Evolutionary conservation across 2,888 invertebrate genomes (phyloP).

Genomic region (Oxycera nigricornis): DNA sequence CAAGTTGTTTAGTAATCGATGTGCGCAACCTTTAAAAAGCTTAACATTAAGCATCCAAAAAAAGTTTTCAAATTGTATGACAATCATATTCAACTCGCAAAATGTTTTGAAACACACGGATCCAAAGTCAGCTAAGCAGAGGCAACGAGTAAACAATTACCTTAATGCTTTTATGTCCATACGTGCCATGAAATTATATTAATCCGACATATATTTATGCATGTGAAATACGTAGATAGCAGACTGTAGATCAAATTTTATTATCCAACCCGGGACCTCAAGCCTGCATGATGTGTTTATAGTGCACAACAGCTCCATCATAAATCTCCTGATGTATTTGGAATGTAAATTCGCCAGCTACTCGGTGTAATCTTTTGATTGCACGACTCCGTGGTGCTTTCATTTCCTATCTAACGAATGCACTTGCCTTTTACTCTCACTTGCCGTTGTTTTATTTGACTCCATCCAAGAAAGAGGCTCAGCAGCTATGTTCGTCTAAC

Average conservation of each 20-base stretch:
- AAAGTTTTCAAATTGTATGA: not conserved
- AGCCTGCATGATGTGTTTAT: not conserved
- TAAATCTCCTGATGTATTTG: slow-evolving; percentile 8
- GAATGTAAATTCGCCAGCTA: slow-evolving; percentile 24
- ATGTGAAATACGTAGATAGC: not conserved
- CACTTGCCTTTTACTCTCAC: slow-evolving; percentile 13
- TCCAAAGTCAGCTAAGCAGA: not conserved
- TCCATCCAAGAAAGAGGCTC: not conserved
- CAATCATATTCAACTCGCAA: not conserved
- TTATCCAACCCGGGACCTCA: not conserved
- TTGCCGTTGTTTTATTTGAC: not conserved
- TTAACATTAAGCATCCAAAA: not conserved
- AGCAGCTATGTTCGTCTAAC: not conserved
- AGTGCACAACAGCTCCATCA: slow-evolving; percentile 23
- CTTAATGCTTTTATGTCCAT: not conserved
- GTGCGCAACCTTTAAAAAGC: not conserved
- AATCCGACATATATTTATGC: slow-evolving; percentile 25
- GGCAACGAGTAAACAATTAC: not conserved
- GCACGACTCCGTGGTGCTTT: slow-evolving; percentile 20
- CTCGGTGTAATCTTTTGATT: slow-evolving; percentile 8
- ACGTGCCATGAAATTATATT: slow-evolving; percentile 7
- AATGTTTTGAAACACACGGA: not conserved
- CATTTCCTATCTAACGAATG: not conserved
- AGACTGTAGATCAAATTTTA: slow-evolving; percentile 25
- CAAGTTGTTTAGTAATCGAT: no score